Base-by-base conservation (phyloP, 2,113 vertebrate species). In the Microcebus murinus region DNA sequence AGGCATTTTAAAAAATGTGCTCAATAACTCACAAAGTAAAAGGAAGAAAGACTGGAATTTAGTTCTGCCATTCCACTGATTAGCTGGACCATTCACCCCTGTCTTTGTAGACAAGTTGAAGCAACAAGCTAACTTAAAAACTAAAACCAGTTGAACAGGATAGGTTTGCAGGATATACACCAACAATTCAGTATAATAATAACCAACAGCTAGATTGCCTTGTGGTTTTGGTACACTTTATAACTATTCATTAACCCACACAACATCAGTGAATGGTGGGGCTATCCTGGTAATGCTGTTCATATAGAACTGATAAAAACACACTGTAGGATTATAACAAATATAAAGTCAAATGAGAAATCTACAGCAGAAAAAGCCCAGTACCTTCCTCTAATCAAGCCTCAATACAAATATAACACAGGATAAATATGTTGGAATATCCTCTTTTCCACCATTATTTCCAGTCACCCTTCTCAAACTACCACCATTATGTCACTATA, bases 141-240 rank as follows among this genome's bases (percentile, higher is more conserved):
- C 61, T 79, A 97, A 98, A 98, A 98, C 97, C 97, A 98, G 98
- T 96, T 89, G 79, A 96, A 96, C 97, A 79, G 94, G 98, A 93
- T 89, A 94, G 48, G 81, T 96, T 92, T 98, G 85, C n/a, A 98
- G 90, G 93, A 94, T 96, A 95, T 82, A 89, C 14, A 97, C 93
- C 97, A 97, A 95, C 87, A 94, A 92, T 96, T 94, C 67, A 94
- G 71, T 89, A 96, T 97, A 98, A 97, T 97, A 97, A 97, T 55
- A 97, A 84, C 81, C 93, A 97, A 92, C 76, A 96, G 88, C 92
- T 88, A 94, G 86, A 82, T 29, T 84, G 87, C 88, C 97, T 93
- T 94, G 61, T 77, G 67, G 93, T 84, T 95, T 95, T 61, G 77
- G 84, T 95, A 94, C 59, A 84, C 57, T 90, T 80, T 88, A 45